Evolutionary conservation across 2,888 invertebrate genomes (phyloP).

Genomic region (Drosophila borborema): DNA sequence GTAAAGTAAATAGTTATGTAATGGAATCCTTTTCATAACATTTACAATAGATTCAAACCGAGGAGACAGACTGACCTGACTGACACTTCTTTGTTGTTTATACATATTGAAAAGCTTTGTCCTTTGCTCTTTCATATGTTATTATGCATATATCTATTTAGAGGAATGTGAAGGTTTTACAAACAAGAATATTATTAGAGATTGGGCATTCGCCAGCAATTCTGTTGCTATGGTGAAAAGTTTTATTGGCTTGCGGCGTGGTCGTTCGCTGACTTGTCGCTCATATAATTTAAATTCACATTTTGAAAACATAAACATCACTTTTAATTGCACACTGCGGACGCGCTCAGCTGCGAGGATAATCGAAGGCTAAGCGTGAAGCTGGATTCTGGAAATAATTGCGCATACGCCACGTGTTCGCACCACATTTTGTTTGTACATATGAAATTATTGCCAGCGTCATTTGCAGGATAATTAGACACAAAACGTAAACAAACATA

Average conservation of each 20-base stretch:
- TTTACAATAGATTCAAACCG: neutral
- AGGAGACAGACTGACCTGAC: neutral
- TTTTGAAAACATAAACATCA: slow-evolving; percentile 67
- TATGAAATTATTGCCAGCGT: slow-evolving; percentile 48
- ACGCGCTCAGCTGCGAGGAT: slow-evolving; percentile 47
- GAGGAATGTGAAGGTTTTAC: neutral
- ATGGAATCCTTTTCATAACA: neutral
- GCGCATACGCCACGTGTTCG: slow-evolving; percentile 54
- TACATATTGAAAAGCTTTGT: neutral
- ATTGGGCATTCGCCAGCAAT: neutral
- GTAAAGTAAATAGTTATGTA: no score
- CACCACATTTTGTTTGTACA: slow-evolving; percentile 55
- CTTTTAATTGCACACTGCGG: slow-evolving; percentile 72
- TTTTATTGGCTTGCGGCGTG: slow-evolving; percentile 15
- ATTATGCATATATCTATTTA: neutral
- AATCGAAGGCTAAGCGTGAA: slow-evolving; percentile 46
- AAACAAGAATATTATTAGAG: neutral
- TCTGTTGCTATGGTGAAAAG: neutral
- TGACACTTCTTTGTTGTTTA: neutral
- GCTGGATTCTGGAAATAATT: slow-evolving; percentile 25
- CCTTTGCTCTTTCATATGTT: no score
- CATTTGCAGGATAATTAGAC: slow-evolving; percentile 55
- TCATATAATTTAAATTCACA: slow-evolving; percentile 54
- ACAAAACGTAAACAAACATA: slow-evolving; percentile 16
- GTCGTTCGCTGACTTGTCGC: slow-evolving; percentile 8